These are phyloP conservation scores for Acanthosoma haemorrhoidale DNA, from an alignment of 2,888 invertebrate genomes.

Conservation along the genomic window DNA sequence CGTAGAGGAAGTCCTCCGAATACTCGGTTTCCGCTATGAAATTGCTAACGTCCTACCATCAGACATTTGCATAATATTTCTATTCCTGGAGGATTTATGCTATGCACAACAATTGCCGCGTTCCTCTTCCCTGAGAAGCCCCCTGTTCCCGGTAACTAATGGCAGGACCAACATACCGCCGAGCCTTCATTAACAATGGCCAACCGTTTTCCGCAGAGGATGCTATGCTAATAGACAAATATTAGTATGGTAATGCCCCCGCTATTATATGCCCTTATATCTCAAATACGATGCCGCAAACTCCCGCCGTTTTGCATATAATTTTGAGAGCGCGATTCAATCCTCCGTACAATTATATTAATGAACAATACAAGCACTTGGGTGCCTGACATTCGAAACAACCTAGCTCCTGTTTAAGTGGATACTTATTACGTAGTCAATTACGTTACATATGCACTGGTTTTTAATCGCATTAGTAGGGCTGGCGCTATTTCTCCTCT, in stretches of 20 bases:
- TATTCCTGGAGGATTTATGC: slow-evolving; percentile 6
- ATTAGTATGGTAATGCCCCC: not conserved
- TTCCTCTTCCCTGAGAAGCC: not conserved
- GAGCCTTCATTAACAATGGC: not conserved
- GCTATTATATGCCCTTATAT: not conserved
- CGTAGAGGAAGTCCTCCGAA: too few relatives aligned
- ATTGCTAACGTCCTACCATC: not conserved
- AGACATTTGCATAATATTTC: slow-evolving; percentile 20
- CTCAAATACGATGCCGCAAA: too few relatives aligned
- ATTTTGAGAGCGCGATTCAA: not conserved
- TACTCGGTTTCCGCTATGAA: not conserved
- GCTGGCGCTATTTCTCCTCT: too few relatives aligned
- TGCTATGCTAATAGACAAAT: slow-evolving; percentile 8
- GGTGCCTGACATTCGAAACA: too few relatives aligned
- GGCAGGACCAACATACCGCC: not conserved
- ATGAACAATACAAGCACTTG: too few relatives aligned
- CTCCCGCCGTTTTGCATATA: not conserved
- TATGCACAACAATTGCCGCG: not conserved
- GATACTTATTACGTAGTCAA: too few relatives aligned
- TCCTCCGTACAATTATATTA: too few relatives aligned
- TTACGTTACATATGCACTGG: too few relatives aligned
- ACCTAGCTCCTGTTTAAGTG: too few relatives aligned
- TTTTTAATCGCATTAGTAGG: too few relatives aligned
- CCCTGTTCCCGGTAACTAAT: not conserved
- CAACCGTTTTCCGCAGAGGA: too few relatives aligned